Base-by-base conservation (phyloP, 1,140 invertebrate species). In the Thaumetopoea pityocampa region DNA sequence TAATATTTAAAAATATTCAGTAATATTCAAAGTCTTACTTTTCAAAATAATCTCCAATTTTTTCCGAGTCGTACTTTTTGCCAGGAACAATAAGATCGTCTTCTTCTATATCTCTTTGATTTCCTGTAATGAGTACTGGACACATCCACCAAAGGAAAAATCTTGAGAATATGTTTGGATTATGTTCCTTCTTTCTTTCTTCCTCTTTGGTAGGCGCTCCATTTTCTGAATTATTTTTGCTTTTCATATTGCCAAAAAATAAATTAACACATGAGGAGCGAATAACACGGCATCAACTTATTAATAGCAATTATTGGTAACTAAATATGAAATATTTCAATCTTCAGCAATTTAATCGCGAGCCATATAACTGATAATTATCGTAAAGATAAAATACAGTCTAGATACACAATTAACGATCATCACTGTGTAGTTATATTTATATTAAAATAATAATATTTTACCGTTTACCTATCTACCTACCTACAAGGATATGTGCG, bases 81-180 rank as follows among this genome's bases (percentile, higher is more conserved):
- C 27, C 56, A 0, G 71, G 74, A 29, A 67, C 33, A 18, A 76
- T 64, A 11, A 76, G 46, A 42, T 76, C 71, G 9, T 45, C 49
- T 43, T 76, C 71, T 43, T 72, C 66, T 2, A 76, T 47, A 30
- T 76, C 67, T 42, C 68, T 57, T 51, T 47, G 51, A 28, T 76
- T 74, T 2, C 67, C 70, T 50, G 50, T 62, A 15, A 54, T 48
- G 5, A 74, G 29, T 16, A 74, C 55, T 5, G 71, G 68, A 33
- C 55, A 66, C 9, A 70, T 46, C 71, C 68, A 76, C 55, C 71
- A 76, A 26, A 70, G 45, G 22, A 72, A 72, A 15, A 76, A n/a
- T 49, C 51, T 57, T 11, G 71, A 68, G 14, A 76, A 26, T 11
- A 68, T 34, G 46, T 72, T 76, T 8, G 64, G 62, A 8, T 65